Evolutionary conservation across 2,797 vertebrate genomes (phyloP).

Genomic region (Gambelia wislizenii): DNA sequence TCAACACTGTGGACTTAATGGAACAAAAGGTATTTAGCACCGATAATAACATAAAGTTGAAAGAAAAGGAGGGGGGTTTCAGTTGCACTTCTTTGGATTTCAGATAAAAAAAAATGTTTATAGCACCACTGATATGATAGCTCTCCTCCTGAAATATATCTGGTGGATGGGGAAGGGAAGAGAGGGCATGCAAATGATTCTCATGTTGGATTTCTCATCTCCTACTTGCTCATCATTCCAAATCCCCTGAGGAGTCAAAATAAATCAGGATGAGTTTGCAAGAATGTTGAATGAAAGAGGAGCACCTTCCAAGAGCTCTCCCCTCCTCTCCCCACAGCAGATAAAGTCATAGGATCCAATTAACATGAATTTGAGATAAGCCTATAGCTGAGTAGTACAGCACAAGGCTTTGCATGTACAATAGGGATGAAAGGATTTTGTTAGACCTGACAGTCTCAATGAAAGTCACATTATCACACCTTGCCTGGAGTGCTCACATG

Average conservation of each 20-base stretch:
- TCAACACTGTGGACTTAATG: constrained; percentile 9
- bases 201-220: neutral
- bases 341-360: neutral
- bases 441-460: too few relatives aligned
- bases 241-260: constrained; percentile 28
- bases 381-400: neutral
- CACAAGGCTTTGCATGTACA: neutral
- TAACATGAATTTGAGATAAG: neutral
- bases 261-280: neutral
- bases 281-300: neutral
- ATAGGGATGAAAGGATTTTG: too few relatives aligned
- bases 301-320: neutral
- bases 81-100: constrained; percentile 59
- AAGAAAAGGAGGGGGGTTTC: neutral
- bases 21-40: constrained; percentile 45
- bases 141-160: too few relatives aligned
- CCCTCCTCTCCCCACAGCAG: too few relatives aligned
- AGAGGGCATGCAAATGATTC: neutral
- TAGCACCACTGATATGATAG: constrained; percentile 61
- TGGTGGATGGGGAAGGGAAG: neutral
- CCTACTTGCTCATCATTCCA: neutral
- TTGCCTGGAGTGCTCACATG: too few relatives aligned
- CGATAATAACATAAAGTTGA: constrained; percentile 21
- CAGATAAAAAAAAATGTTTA: constrained; percentile 72
- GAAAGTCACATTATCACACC: too few relatives aligned